Conservation (phyloP, 2,113 vertebrate species). For the Poeciliopsis occidentalis region DNA sequence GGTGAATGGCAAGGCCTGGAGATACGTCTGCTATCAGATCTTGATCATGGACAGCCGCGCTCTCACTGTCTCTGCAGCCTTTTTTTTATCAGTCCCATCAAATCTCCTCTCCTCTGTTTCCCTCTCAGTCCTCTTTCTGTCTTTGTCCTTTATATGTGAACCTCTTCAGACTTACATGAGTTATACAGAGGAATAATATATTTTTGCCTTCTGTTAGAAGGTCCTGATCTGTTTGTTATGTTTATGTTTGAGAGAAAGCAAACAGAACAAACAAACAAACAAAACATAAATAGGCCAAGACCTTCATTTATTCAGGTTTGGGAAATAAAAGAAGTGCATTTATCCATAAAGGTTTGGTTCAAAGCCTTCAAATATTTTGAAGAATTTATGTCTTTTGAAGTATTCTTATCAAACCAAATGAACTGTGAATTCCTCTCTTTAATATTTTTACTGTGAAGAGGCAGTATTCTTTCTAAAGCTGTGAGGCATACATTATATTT, state of each 20-base stretch:
- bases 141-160: conserved; percentile 48
- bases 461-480: not conserved
- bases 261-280: not conserved
- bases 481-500: not conserved
- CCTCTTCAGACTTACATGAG: conserved; percentile 6
- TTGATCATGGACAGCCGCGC: conserved; percentile 49
- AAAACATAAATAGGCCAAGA: not conserved
- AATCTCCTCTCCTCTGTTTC: conserved; percentile 16
- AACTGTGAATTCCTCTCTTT: conserved; percentile 13
- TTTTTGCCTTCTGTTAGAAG: conserved; percentile 19
- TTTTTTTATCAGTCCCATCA: conserved; percentile 54
- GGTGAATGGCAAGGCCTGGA: conserved; percentile 54
- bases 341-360: conserved; percentile 1
- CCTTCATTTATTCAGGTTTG: conserved; percentile 7
- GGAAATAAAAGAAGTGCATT: not conserved
- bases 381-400: conserved; percentile 8
- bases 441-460: conserved; percentile 4
- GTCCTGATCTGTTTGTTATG: not conserved
- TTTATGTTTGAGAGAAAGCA: not conserved
- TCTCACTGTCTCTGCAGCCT: conserved; percentile 51
- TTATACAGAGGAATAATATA: conserved; percentile 1
- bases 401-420: conserved; percentile 12
- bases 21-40: conserved; percentile 66
- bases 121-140: conserved; percentile 27
- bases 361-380: conserved; percentile 8